Evolutionary conservation across 2,888 invertebrate species (phyloP), one percentile per base, ranked within the genome.

Genomic region (Drosophila kuntzei): DNA sequence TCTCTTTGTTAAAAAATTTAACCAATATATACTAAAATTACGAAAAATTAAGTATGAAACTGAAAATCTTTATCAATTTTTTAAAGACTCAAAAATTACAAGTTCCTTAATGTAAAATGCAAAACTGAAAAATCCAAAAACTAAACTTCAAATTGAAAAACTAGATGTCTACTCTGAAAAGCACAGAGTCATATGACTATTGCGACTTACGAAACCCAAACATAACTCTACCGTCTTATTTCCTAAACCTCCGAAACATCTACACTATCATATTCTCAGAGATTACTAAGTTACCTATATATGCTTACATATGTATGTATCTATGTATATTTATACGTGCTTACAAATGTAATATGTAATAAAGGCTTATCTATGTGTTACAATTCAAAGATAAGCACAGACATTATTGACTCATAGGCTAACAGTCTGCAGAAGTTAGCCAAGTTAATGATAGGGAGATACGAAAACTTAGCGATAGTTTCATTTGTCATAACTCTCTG

Each of bases 401-500:
- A 7, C 16, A 18, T 2, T 53, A n/a, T 39, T 53, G 50, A 51
- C 50, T 50, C 50, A 36, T 36, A n/a, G 16, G 2, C 22, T 14
- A 14, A 34, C 2, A 9, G 25, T 25, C 16, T 36, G 14, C 11
- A 34, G n/a, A 16, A 25, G n/a, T 18, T 14, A 7, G 16, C 3
- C 27, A 29, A 20, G 14, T 29, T 14, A 44, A 16, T 12, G 47
- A 61, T 37, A 49, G 29, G 22, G n/a, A 12, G 14, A 11, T 27
- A 14, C 2, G 2, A 25, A 27, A 18, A 39, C n/a, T 8, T 18
- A 18, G 37, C 9, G 14, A 32, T 14, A 11, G 22, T 58, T 67
- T n/a, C 32, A 50, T 46, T 59, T 54, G 55, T 51, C 65, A 46
- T 32, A 20, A 5, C 20, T 41, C 12, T 20, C 18, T 41, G 39